phyloP scores from a whole-genome alignment of 2,888 invertebrate genomes.

The Steinernema scapterisci region DNA sequence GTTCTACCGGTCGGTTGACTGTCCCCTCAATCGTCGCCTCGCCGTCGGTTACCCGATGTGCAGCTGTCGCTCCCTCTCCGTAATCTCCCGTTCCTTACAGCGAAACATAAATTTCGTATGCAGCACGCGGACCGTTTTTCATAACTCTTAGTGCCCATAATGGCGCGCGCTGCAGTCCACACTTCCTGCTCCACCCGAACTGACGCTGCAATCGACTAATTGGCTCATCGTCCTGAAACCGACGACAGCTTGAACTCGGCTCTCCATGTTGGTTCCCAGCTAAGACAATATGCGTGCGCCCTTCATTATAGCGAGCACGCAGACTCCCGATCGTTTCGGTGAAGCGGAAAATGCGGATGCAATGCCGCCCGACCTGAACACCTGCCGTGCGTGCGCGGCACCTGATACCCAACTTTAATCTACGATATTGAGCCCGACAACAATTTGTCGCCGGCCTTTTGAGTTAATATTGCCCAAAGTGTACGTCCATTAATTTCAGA shows the following conservation, averaged over 20 bases:
- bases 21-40: neutral
- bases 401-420: slow-evolving; percentile 15
- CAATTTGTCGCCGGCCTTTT: neutral
- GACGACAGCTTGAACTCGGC: neutral
- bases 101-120: slow-evolving; percentile 14
- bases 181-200: neutral
- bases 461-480: too few species aligned
- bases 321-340: neutral
- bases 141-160: neutral
- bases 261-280: neutral
- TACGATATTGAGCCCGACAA: neutral
- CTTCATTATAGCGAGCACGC: slow-evolving; percentile 1
- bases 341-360: slow-evolving; percentile 13
- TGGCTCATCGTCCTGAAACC: neutral
- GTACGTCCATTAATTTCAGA: neutral
- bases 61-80: slow-evolving; percentile 9
- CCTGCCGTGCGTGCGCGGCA: neutral
- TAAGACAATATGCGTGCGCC: slow-evolving; percentile 10
- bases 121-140: slow-evolving; percentile 6
- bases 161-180: neutral
- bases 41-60: neutral
- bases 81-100: neutral
- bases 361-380: neutral
- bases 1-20: slow-evolving; percentile 16
- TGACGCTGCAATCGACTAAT: slow-evolving; percentile 24